Base-by-base conservation (phyloP, 2,888 invertebrate genomes). In the Tridacna gigas region DNA sequence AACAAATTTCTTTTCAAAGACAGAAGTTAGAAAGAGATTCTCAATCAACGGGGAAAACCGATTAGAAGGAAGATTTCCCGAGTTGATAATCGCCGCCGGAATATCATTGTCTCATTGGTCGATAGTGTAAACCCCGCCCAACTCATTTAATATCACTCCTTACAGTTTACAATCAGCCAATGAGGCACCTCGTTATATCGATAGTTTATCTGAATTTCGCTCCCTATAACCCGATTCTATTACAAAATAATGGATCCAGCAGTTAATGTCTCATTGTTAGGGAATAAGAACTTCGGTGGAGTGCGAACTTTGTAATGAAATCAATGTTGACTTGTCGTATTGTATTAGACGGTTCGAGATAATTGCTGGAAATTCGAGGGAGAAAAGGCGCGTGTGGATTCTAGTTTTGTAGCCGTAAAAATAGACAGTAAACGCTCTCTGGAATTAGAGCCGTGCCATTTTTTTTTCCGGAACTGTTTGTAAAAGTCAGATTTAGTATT, bases 231-330 rank as follows among this genome's bases (percentile, higher is more conserved):
- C 69, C 78, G 60, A 37, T 77, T 74, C 79, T 78, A 80, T 81
- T 82, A 84, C 84, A 84, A 84, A 87, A 87, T 87, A 83, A 87
- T 83, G 85, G 83, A 66, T 73, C 47, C 60, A 77, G 87, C 65
- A 69, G 82, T 83, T 80, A 87, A 87, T 87, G 84, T 84, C 84
- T 82, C 87, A 84, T 83, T 84, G 83, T 66, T 78, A 81, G 80
- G 85, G 79, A 78, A 81, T 79, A 82, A 80, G 80, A 78, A 79
- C 82, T 76, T 74, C 71, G 79, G 61, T 61, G 66, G 83, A 85
- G 87, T 84, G 83, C 74, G 84, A 83, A 87, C 65, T 63, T 61
- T 77, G 87, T 85, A 85, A 87, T 87, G 87, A 85, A 87, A 82
- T 86, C 82, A 86, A 79, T 85, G 86, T 80, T 76, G 73, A 78